These are phyloP conservation scores for Imbricaverruca yamaguchii DNA, from an alignment of 2,888 invertebrate genomes.

Conservation along the genomic window DNA sequence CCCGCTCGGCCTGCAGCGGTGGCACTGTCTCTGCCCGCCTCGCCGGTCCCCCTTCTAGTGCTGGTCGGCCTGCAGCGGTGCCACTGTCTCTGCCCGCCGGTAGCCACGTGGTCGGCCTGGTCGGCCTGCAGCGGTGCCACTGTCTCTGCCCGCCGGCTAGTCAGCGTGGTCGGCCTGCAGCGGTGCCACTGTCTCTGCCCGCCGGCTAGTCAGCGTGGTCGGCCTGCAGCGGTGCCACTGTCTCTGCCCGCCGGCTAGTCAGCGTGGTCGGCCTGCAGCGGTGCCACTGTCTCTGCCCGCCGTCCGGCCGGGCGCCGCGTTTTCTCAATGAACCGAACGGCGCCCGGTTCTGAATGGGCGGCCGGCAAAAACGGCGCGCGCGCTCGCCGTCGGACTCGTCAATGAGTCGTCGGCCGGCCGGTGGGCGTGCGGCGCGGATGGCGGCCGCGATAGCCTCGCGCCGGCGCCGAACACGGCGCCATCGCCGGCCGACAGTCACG, in stretches of 20 bases:
- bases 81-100: neutral
- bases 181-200: no score
- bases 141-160: no score
- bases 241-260: no score
- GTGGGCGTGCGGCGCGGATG: neutral
- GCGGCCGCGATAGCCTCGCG: neutral
- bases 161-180: no score
- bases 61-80: no score
- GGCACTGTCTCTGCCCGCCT: no score
- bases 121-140: no score
- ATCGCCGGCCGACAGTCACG: neutral
- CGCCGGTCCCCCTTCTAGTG: neutral
- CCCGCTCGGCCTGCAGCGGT: neutral
- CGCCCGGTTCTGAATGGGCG: constrained; percentile 1
- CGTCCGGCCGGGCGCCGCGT: no score
- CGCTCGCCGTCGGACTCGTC: constrained; percentile 6
- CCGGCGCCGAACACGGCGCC: neutral
- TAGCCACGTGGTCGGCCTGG: neutral
- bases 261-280: neutral
- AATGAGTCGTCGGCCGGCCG: neutral
- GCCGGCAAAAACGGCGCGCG: neutral
- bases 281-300: neutral
- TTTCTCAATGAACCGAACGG: neutral
- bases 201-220: no score
- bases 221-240: no score